Conservation (phyloP, 2,797 vertebrate species). For the Phaenicophaeus curvirostris region DNA sequence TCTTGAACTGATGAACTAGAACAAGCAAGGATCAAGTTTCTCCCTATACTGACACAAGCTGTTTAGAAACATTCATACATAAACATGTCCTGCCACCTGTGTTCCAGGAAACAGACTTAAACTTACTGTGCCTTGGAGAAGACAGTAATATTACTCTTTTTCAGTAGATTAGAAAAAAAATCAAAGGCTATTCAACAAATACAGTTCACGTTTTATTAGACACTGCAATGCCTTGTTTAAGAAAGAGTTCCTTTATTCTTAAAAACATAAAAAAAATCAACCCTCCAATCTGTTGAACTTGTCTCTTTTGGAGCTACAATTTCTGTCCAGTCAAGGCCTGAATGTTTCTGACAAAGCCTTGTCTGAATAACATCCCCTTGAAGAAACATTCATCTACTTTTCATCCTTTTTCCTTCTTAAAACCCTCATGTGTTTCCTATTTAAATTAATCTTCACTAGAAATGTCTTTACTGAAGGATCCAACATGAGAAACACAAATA, state of each 20-base stretch:
- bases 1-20: background rate
- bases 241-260: background rate
- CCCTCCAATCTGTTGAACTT: background rate
- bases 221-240: background rate
- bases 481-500: too few species aligned
- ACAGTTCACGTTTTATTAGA: background rate
- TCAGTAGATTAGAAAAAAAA: too few species aligned
- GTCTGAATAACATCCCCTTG: background rate
- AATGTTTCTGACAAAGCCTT: background rate
- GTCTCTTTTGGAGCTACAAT: background rate
- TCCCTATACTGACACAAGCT: background rate
- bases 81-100: conserved; percentile 46
- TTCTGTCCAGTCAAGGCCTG: background rate
- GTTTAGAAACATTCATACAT: background rate
- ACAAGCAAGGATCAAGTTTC: background rate
- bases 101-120: conserved; percentile 9
- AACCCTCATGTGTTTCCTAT: too few species aligned
- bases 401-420: too few species aligned
- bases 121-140: background rate
- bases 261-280: background rate
- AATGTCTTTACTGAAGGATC: too few species aligned
- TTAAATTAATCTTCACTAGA: too few species aligned
- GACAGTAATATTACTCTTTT: background rate
- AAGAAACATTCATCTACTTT: background rate
- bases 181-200: too few species aligned